Conservation (phyloP, 1,140 invertebrate species). For the Aleiodes sp. region DNA sequence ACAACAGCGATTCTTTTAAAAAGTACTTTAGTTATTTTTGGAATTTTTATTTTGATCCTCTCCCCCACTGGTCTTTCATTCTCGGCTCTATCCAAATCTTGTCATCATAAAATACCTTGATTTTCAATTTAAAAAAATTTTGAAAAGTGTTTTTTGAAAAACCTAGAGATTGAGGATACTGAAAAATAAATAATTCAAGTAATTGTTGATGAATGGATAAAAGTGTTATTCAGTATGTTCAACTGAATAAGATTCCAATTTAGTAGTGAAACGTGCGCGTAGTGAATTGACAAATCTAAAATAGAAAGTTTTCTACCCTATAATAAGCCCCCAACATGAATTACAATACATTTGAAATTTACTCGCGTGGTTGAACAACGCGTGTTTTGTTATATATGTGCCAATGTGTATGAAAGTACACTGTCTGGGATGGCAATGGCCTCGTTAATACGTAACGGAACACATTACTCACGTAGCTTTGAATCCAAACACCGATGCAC, state of each 20-base stretch:
- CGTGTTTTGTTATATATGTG: background rate
- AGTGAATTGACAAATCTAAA: background rate
- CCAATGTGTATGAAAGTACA: constrained; percentile 4
- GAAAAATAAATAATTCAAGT: too few relatives aligned
- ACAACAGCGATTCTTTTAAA: background rate
- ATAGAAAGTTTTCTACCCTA: background rate
- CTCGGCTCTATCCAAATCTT: too few relatives aligned
- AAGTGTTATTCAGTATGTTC: too few relatives aligned
- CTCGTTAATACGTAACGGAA: constrained; percentile 38
- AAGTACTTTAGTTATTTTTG: background rate
- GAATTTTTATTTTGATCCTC: too few relatives aligned
- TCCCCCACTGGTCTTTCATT: too few relatives aligned
- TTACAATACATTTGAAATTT: constrained; percentile 2
- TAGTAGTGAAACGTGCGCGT: too few relatives aligned
- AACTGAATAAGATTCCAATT: too few relatives aligned
- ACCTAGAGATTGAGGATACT: too few relatives aligned
- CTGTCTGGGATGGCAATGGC: constrained; percentile 35
- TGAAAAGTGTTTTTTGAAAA: too few relatives aligned
- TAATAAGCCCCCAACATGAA: background rate
- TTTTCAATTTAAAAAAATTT: too few relatives aligned
- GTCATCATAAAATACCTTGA: too few relatives aligned
- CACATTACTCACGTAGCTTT: constrained; percentile 38
- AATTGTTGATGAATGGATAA: too few relatives aligned
- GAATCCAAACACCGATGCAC: constrained; percentile 11
- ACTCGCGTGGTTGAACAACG: background rate